Percentiles rank a stretch among this genome's conserved stretches.
Conservation (phyloP, 1,140 invertebrate genomes). For the Cydia amplana region DNA sequence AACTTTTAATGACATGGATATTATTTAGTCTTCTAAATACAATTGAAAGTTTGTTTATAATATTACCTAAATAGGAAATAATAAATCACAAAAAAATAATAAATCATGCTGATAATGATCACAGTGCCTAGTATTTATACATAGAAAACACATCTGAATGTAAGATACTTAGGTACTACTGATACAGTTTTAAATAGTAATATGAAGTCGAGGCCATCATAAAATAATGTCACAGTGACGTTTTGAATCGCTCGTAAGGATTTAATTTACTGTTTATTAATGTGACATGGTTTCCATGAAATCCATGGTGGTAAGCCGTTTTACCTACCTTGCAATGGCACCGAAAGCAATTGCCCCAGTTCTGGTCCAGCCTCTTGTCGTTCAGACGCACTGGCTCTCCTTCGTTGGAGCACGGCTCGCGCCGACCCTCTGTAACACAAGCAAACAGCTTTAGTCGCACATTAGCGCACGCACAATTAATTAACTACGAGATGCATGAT, state of each 20-base stretch:
- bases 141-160: not conserved
- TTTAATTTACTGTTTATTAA: not conserved
- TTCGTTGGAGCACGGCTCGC: constrained; percentile 69
- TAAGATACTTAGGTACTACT: no score
- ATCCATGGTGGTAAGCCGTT: not conserved
- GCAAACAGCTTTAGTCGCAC: constrained; percentile 23
- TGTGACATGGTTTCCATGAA: not conserved
- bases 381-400: constrained; percentile 67
- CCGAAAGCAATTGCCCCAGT: constrained; percentile 70
- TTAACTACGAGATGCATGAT: no score
- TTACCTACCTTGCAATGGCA: constrained; percentile 70
- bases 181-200: no score
- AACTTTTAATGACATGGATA: not conserved
- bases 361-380: constrained; percentile 64
- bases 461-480: not conserved
- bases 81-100: no score
- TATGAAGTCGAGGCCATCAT: not conserved
- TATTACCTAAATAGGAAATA: no score
- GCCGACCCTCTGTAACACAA: constrained; percentile 62
- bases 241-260: not conserved
- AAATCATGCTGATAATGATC: no score
- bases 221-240: not conserved
- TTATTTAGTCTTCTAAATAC: not conserved
- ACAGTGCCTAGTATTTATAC: not conserved
- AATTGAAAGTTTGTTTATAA: no score